Base-by-base conservation (phyloP, 2,113 vertebrate genomes). In the Paratilapia polleni region DNA sequence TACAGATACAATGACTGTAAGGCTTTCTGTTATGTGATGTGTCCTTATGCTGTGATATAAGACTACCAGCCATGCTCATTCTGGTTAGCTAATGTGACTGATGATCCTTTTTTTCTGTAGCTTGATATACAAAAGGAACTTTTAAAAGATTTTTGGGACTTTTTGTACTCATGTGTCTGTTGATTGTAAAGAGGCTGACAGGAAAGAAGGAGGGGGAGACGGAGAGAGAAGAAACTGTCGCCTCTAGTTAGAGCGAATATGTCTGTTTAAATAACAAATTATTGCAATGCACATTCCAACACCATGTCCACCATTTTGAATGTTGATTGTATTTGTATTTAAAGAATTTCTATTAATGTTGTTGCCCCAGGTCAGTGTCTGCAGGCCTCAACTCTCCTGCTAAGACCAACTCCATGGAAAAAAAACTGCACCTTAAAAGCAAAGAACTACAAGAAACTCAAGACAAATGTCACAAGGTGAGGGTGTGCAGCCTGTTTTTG, bases 381-480 rank as follows among this genome's bases (percentile, higher is more conserved):
- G 97, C 96, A 90, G 95, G 96, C 83, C 95, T 99, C 95, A 97
- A 99, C 93, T 99, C 98, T 95, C 98, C 98, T 96, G 98, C 96
- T 77, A 99, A 99, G 96, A 96, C 95, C 94, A 99, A 96, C 97
- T 99, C 98, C 87, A 98, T 99, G 97, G 98, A 99, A 98, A 99
- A 98, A 95, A 99, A 98, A 90, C 94, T 99, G 77, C 96, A 98
- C 88, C 92, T 98, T 93, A 99, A 99, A 97, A 97, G 96, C 95
- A 99, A 97, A 97, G 98, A 99, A 92, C 95, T 99, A 91, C 97
- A 98, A 96, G 97, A 99, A 89, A 97, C 96, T 87, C 98, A 99
- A 97, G 98, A 99, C 96, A 99, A 99, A 98, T 99, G 98, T 96
- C 97, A 99, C 97, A 99, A 99, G 97, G 96, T 96, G 78, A 87